A percentile compares a stretch with the other conserved stretches of the same genome.
phyloP scores from a whole-genome alignment of 2,113 vertebrate genomes.

The Bos taurus region DNA sequence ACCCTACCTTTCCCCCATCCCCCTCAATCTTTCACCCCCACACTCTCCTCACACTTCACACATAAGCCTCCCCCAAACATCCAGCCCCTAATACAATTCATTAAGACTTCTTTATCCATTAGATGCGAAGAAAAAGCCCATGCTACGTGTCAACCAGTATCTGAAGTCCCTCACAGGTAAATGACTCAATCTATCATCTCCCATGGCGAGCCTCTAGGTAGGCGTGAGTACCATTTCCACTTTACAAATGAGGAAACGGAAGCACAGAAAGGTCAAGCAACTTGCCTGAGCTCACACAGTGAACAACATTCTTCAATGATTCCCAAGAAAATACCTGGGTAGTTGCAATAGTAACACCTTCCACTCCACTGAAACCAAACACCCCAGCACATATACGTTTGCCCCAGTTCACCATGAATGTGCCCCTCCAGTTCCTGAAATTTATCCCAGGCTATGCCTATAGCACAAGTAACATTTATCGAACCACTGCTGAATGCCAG shows the following conservation, averaged over 20 bases:
- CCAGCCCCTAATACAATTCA: not conserved
- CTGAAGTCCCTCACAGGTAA: not conserved
- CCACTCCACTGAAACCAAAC: not conserved
- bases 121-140: not conserved
- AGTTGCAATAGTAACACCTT: not conserved
- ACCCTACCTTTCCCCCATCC: too few species aligned
- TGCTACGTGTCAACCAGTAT: rapidly evolving
- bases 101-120: not conserved
- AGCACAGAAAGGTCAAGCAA: not conserved
- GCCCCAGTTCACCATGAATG: rapidly evolving
- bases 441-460: not conserved
- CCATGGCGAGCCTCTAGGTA: not conserved
- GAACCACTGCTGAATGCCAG: not conserved
- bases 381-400: too few species aligned
- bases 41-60: not conserved
- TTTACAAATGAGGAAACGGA: not conserved
- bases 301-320: not conserved
- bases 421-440: not conserved
- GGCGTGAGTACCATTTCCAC: not conserved
- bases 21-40: not conserved
- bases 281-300: not conserved
- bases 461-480: rapidly evolving
- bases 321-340: not conserved
- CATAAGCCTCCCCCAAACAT: not conserved
- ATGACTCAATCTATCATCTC: not conserved